Percentiles rank a stretch among this genome's conserved stretches.
Evolutionary conservation across 2,797 vertebrate species (phyloP).

Genomic region (Oceanodroma leucorhoa): DNA sequence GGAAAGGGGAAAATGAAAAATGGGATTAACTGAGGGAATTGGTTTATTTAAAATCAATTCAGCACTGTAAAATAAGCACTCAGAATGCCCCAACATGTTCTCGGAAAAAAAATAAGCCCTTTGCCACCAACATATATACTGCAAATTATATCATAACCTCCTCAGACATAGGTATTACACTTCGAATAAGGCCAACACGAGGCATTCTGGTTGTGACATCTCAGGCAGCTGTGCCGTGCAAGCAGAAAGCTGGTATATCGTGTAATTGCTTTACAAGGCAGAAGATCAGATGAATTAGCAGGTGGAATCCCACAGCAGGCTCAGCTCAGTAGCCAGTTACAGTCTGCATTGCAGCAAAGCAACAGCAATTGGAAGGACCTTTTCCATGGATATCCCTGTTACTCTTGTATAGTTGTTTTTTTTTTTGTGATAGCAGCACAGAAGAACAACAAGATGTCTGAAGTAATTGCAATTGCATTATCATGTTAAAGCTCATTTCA

Average conservation of each 20-base stretch:
- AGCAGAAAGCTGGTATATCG: not conserved
- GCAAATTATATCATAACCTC: constrained; percentile 25
- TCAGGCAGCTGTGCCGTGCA: not conserved
- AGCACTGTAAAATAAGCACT: not conserved
- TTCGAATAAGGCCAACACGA: not conserved
- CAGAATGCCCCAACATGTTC: not conserved
- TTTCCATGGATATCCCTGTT: not conserved
- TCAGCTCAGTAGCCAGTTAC: not conserved
- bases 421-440: not conserved
- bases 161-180: constrained; percentile 11
- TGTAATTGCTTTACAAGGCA: not conserved
- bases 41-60: constrained; percentile 23
- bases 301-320: not conserved
- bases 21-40: not conserved
- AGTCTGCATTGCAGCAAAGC: not conserved
- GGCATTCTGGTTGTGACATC: not conserved
- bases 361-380: not conserved
- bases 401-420: not conserved
- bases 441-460: not conserved
- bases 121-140: not conserved
- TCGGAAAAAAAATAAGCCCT: not conserved
- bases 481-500: not conserved
- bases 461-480: not conserved
- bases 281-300: not conserved
- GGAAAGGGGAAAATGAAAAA: not conserved